phyloP scores from a whole-genome alignment of 1,140 invertebrate species.

The Macrotrachela quadricornifera region DNA sequence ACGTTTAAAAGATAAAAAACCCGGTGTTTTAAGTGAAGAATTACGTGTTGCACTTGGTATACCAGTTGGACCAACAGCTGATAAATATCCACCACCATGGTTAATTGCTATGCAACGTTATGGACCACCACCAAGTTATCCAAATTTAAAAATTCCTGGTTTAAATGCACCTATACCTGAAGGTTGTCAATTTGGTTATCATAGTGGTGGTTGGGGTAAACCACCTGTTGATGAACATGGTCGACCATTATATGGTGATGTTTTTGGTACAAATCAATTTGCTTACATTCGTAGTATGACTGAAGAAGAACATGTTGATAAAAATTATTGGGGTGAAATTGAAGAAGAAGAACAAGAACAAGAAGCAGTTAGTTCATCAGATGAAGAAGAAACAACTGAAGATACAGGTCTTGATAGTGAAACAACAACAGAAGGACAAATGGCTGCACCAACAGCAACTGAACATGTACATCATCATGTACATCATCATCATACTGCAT shows the following conservation, averaged over 20 bases:
- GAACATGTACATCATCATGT: too few relatives aligned
- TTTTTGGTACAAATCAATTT: slow-evolving; percentile 48
- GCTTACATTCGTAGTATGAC: slow-evolving; percentile 19
- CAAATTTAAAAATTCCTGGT: slow-evolving; percentile 83
- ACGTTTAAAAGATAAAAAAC: slow-evolving; percentile 87
- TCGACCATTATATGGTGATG: slow-evolving; percentile 91
- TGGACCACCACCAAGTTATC: slow-evolving; percentile 94
- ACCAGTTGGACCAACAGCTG: slow-evolving; percentile 62
- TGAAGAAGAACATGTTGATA: slow-evolving; percentile 46
- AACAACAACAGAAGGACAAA: too few relatives aligned
- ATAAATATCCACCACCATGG: slow-evolving; percentile 74
- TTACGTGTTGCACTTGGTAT: slow-evolving; percentile 84
- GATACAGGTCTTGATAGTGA: neutral
- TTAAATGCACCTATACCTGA: slow-evolving; percentile 37
- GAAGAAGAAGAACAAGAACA: slow-evolving; percentile 63
- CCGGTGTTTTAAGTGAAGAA: slow-evolving; percentile 85
- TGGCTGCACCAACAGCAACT: too few relatives aligned
- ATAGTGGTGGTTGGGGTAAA: slow-evolving; percentile 89
- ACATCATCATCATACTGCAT: neutral
- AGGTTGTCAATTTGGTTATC: slow-evolving; percentile 90
- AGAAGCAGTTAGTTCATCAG: slow-evolving; percentile 24
- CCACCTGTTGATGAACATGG: slow-evolving; percentile 97
- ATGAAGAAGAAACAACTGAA: slow-evolving; percentile 3
- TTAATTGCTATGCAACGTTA: slow-evolving; percentile 98
- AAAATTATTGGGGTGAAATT: slow-evolving; percentile 79